Evolutionary conservation across 1,140 invertebrate genomes (phyloP).

Genomic region (Hesperophylax magnus): DNA sequence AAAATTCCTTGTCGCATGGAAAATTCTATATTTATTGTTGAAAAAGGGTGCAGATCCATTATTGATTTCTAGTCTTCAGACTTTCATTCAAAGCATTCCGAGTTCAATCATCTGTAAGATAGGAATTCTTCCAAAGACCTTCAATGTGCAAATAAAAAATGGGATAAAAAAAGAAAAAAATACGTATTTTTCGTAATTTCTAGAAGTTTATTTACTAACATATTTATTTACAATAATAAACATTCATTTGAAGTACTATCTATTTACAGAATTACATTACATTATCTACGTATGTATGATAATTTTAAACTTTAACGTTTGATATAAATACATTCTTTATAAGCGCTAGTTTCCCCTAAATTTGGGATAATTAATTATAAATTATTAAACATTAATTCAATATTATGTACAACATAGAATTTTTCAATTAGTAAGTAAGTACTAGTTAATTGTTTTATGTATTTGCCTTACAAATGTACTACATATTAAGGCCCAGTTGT

Average conservation of each 20-base stretch:
- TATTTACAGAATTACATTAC: background rate
- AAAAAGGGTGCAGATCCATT: no score
- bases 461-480: no score
- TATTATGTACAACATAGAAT: background rate
- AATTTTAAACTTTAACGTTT: background rate
- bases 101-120: no score
- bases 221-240: background rate
- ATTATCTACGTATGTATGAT: background rate
- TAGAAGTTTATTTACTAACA: background rate
- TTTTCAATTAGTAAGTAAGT: no score
- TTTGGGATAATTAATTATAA: background rate
- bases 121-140: no score
- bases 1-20: no score
- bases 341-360: slow-evolving; percentile 14
- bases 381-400: background rate
- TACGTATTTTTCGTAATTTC: background rate
- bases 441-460: no score
- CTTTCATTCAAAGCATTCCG: no score
- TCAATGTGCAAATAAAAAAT: no score
- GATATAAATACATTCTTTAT: background rate
- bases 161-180: background rate
- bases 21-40: no score
- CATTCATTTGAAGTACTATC: background rate
- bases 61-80: no score
- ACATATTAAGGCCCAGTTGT: no score